Percentiles rank a stretch among this genome's conserved stretches.
phyloP scores from a whole-genome alignment of 1,140 invertebrate species.

The Dreissena polymorpha region DNA sequence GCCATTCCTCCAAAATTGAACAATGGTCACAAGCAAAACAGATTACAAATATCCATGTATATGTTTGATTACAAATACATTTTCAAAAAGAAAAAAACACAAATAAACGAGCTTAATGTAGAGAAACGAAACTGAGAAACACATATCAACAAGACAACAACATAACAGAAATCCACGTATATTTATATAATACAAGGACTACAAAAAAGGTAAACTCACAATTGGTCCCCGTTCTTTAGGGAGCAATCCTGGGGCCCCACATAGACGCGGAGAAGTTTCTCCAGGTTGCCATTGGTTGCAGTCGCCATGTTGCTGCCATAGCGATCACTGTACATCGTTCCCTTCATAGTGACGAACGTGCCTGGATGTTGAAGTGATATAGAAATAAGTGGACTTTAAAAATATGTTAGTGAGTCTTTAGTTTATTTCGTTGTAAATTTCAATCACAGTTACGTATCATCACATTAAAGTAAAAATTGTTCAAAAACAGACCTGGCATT shows the following conservation, averaged over 20 bases:
- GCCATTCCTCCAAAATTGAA: too few species aligned
- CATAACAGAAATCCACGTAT: too few species aligned
- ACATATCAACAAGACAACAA: too few species aligned
- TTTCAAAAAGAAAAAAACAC: too few species aligned
- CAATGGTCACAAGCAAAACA: too few species aligned
- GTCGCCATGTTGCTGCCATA: slow-evolving; percentile 49
- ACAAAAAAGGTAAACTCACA: slow-evolving; percentile 45
- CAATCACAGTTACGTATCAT: neutral
- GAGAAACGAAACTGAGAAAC: too few species aligned
- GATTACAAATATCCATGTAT: too few species aligned
- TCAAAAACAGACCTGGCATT: neutral
- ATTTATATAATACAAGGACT: too few species aligned
- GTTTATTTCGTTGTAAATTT: neutral
- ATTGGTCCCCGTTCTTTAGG: slow-evolving; percentile 54
- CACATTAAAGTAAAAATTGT: too few species aligned
- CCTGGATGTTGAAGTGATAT: slow-evolving; percentile 18
- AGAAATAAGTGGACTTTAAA: neutral
- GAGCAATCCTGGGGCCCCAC: slow-evolving; percentile 56
- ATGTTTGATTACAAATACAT: too few species aligned
- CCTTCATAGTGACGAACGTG: slow-evolving; percentile 30
- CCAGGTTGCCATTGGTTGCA: slow-evolving; percentile 26
- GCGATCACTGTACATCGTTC: slow-evolving; percentile 33
- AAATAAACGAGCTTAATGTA: too few species aligned
- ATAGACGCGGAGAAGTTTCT: slow-evolving; percentile 57
- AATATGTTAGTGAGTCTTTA: neutral